Evolutionary conservation across 2,113 vertebrate genomes (phyloP), one percentile per base, ranked within the genome.

Genomic region (Orientallactaga bullata): DNA sequence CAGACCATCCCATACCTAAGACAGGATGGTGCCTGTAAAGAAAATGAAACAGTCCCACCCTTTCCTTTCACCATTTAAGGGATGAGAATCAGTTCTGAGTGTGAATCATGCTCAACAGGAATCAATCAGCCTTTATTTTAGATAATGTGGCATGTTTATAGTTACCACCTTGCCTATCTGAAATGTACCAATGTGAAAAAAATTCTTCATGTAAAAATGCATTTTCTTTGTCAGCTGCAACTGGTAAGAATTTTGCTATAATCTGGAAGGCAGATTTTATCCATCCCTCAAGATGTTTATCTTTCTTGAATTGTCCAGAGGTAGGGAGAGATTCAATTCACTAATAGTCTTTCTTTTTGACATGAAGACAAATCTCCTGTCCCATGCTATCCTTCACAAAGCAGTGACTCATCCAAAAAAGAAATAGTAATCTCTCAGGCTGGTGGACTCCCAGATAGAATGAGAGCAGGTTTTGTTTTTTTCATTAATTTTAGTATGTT

Each of bases 281-380:
- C 60, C 39, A 15, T 55, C 32, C 35, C 72, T 91, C 39, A 66
- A 85, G 63, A 81, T 78, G 88, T 91, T 60, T 65, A 85, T 91
- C 83, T 92, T 84, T 79, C 88, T 92, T 66, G 69, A 92, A 89
- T 82, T 77, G 81, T 88, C 76, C 88, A 35, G 71, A 80, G 81
- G 85, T 74, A 83, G 55, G 60, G 63, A 90, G 89, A 81, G 84
- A 93, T 74, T 86, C 90, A 90, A 21, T 90, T 94, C 81, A 71
- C 47, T 85, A 65, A 92, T 37, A 26, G 91, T 69, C 87, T 87
- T 84, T 89, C 94, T 76, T 94, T 93, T 92, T 92, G 82, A 94
- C 94, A 94, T 42, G 82, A 89, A 96, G 94, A 88, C 88, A 87
- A 89, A 89, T 87, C 81, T 35, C 83, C 7, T 18, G 35, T 90